These are phyloP conservation scores for Galagoides demidoff DNA, from an alignment of 2,797 vertebrate species.

Conservation along the genomic window DNA sequence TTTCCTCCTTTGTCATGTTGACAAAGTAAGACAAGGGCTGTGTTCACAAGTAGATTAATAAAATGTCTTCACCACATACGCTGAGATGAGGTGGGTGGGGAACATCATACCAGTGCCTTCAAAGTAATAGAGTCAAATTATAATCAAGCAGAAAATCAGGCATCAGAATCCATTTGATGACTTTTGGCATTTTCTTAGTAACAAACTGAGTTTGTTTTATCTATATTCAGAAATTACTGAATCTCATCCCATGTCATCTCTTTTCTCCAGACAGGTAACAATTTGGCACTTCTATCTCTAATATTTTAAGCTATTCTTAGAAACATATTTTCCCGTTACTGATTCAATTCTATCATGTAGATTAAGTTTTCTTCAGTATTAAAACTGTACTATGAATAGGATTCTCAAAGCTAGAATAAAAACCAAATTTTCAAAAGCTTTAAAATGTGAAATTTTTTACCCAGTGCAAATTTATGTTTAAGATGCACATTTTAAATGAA, in stretches of 20 bases:
- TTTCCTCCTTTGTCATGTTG: constrained; percentile 82
- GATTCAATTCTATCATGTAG: constrained; percentile 13
- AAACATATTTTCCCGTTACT: constrained; percentile 5
- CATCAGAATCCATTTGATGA: constrained; percentile 79
- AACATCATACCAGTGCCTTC: constrained; percentile 70
- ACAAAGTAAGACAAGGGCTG: constrained; percentile 81
- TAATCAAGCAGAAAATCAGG: constrained; percentile 83
- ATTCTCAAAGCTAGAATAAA: constrained; percentile 53
- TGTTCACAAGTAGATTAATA: constrained; percentile 83
- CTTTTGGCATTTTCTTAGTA: constrained; percentile 74
- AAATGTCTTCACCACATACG: constrained; percentile 81
- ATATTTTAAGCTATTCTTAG: background rate
- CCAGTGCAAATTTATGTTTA: background rate
- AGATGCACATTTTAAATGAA: constrained; percentile 41
- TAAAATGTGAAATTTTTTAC: constrained; percentile 14
- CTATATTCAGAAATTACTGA: constrained; percentile 78
- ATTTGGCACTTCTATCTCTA: constrained; percentile 38
- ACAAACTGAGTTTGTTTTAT: constrained; percentile 58
- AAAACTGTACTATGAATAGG: background rate
- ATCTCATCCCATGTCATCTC: constrained; percentile 45
- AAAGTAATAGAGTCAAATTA: constrained; percentile 80
- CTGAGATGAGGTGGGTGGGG: constrained; percentile 77
- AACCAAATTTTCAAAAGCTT: constrained; percentile 35
- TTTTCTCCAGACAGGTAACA: constrained; percentile 47
- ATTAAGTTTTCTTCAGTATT: background rate